These are phyloP conservation scores for Zaprionus bogoriensis DNA, from an alignment of 2,888 invertebrate genomes.

Conservation along the genomic window DNA sequence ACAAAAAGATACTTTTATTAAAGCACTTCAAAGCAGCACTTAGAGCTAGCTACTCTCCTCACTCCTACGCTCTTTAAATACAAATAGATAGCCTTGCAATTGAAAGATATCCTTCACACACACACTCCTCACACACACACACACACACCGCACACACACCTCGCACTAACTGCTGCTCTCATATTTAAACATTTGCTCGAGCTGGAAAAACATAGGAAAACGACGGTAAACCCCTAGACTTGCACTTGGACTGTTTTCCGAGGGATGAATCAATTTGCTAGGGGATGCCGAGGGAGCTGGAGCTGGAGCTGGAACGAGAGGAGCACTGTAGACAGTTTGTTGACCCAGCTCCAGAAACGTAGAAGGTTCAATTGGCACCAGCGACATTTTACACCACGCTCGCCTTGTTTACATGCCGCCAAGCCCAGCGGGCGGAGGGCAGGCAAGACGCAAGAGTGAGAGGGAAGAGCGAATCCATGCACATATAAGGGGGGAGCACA, in stretches of 20 bases:
- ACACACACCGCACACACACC: background rate
- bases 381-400: slow-evolving; percentile 71
- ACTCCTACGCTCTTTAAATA: background rate
- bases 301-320: background rate
- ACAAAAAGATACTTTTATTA: too few relatives aligned
- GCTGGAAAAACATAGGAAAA: slow-evolving; percentile 19
- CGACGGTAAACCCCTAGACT: slow-evolving; percentile 18
- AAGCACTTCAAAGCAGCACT: background rate
- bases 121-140: background rate
- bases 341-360: slow-evolving; percentile 55
- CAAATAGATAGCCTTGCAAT: slow-evolving; percentile 5
- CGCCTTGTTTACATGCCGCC: slow-evolving; percentile 63
- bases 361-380: slow-evolving; percentile 71
- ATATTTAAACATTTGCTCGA: slow-evolving; percentile 37
- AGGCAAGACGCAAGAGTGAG: slow-evolving; percentile 15
- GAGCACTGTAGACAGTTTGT: slow-evolving; percentile 55
- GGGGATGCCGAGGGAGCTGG: background rate
- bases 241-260: slow-evolving; percentile 27
- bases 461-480: slow-evolving; percentile 5
- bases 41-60: background rate
- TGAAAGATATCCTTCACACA: slow-evolving; percentile 25
- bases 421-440: slow-evolving; percentile 1
- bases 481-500: slow-evolving; percentile 25
- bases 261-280: slow-evolving; percentile 24
- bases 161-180: slow-evolving; percentile 1